Conservation (phyloP, 2,888 invertebrate species). For the Metopia argyrocephala region DNA sequence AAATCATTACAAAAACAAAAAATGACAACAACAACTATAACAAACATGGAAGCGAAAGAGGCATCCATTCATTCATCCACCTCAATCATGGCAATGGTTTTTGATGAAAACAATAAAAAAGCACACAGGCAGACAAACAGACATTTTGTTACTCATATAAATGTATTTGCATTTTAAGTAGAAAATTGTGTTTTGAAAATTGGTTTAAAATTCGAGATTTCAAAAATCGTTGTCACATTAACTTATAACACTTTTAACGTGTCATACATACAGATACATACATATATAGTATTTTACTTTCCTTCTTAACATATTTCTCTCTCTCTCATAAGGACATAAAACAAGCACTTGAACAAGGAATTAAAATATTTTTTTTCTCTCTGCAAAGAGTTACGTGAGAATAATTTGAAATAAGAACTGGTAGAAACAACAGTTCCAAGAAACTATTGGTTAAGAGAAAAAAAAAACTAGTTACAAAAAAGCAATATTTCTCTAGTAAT, state of each 20-base stretch:
- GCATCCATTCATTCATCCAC: conserved; percentile 6
- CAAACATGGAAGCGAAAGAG: conserved; percentile 46
- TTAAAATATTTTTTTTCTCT: background rate
- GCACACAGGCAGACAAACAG: conserved; percentile 2
- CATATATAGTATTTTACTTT: background rate
- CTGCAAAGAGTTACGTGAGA: conserved; percentile 21
- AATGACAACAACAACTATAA: conserved; percentile 12
- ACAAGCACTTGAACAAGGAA: background rate
- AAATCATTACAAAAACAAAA: conserved; percentile 53
- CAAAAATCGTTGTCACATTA: background rate
- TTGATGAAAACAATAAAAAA: conserved; percentile 29
- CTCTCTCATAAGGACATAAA: background rate
- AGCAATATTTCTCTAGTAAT: background rate
- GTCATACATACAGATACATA: background rate
- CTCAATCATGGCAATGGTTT: conserved; percentile 34
- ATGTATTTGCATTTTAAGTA: conserved; percentile 1
- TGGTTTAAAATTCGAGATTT: conserved; percentile 32
- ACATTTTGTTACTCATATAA: background rate
- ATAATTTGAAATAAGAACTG: conserved; percentile 22
- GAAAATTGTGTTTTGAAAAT: conserved; percentile 26
- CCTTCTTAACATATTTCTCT: background rate
- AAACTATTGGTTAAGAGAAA: background rate
- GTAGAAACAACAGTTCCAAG: conserved; percentile 1
- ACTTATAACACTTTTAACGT: conserved; percentile 20
- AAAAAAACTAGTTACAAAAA: background rate